A percentile compares a stretch with the other conserved stretches of the same genome.
Conservation (phyloP, 1,140 invertebrate species). For the Drosophila elegans region DNA sequence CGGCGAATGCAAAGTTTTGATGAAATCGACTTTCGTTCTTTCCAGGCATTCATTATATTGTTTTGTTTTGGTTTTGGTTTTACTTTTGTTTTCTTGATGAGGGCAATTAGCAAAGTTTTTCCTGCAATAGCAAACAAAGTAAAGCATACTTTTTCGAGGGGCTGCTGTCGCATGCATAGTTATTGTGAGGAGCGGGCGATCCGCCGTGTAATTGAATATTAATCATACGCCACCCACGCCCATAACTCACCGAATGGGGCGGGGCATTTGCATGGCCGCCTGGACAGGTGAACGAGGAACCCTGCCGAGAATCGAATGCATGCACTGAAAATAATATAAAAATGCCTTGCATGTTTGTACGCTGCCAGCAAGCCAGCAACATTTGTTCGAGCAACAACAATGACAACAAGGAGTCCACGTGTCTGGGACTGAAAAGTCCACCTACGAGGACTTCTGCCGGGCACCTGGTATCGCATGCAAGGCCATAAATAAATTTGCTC, state of each 20-base stretch:
- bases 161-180: constrained; percentile 54
- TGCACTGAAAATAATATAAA: constrained; percentile 42
- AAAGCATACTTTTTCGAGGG: constrained; percentile 20
- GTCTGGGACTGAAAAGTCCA: constrained; percentile 16
- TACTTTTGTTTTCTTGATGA: constrained; percentile 43
- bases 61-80: constrained; percentile 36
- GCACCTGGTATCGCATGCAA: constrained; percentile 51
- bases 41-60: constrained; percentile 56
- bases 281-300: constrained; percentile 66
- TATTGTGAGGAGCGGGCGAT: constrained; percentile 29
- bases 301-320: constrained; percentile 50
- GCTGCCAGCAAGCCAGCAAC: constrained; percentile 10
- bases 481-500: constrained; percentile 79
- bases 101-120: constrained; percentile 78
- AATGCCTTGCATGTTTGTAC: constrained; percentile 24
- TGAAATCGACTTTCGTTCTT: constrained; percentile 25
- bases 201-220: constrained; percentile 77
- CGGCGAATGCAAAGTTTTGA: constrained; percentile 35
- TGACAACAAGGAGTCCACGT: constrained; percentile 43
- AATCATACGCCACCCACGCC: constrained; percentile 71
- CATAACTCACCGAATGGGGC: constrained; percentile 59
- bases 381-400: constrained; percentile 69
- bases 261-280: constrained; percentile 41
- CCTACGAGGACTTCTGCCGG: constrained; percentile 25
- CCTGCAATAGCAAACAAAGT: constrained; percentile 44